Base-by-base conservation (phyloP, 1,140 invertebrate genomes). In the Teleopsis dalmanni region DNA sequence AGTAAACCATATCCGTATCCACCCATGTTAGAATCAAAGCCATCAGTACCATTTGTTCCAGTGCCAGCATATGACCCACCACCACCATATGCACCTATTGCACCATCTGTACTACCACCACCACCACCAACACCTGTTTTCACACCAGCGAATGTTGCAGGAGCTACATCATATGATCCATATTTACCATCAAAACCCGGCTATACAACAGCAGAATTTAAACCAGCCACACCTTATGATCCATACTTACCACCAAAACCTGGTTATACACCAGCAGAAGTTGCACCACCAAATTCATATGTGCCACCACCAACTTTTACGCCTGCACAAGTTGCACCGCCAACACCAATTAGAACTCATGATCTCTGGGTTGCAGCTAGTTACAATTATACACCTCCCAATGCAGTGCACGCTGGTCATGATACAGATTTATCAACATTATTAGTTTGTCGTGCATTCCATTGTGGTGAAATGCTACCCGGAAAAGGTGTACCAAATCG, bases 351-450 rank as follows among this genome's bases (percentile, higher is more conserved):
- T n/a, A n/a, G n/a, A n/a, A n/a, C n/a, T n/a, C n/a, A n/a, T 26
- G 60, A 68, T 21, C 36, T 55, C 9, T 69, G 65, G 65, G 16
- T 59, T 2, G 18, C 42, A 10, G 55, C 59, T 0, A 55, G 48
- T 13, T 41, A 55, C 0, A 57, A 57, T 1, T 66, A 54, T 44
- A 58, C 57, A 9, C 69, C 58, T 21, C 47, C 59, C 2, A 67
- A 72, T 50, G 76, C 75, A 0, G 70, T 78, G 8, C 41, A 58
- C 16, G 75, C 71, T 8, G 76, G 76, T 0, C 58, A 68, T 21
- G 77, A 78, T 55, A 54, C 54, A 19, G 71, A 73, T 47, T 64
- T 72, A 37, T 53, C 64, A 3, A 59, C 73, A 29, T 55, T 78
- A 31, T 68, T 70, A 35, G 64, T 77, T 3, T 76, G 75, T 16